A percentile compares a stretch with the other conserved stretches of the same genome.
Evolutionary conservation across 1,140 invertebrate genomes (phyloP).

Genomic region (Zeugodacus cucurbitae): DNA sequence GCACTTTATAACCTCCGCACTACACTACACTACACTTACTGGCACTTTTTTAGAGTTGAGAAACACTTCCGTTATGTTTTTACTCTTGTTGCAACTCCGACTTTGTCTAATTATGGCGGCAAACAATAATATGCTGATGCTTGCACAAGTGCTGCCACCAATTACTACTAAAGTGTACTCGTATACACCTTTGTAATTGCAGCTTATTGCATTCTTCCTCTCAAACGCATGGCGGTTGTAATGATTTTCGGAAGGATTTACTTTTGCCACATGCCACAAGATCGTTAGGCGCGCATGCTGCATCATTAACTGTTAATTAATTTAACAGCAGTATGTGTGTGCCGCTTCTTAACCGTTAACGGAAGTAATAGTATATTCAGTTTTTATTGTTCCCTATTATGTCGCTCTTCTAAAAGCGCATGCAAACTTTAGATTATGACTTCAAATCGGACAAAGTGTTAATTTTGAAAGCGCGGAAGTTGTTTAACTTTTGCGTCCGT

Average conservation of each 20-base stretch:
- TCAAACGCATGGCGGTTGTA: not conserved
- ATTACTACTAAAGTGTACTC: too few relatives aligned
- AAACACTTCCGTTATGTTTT: too few relatives aligned
- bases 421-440: not conserved
- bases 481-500: not conserved
- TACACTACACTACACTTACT: too few relatives aligned
- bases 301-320: not conserved
- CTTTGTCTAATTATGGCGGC: too few relatives aligned
- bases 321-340: not conserved
- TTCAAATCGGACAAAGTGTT: not conserved
- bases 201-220: not conserved
- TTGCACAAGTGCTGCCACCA: too few relatives aligned
- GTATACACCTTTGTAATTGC: not conserved
- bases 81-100: too few relatives aligned
- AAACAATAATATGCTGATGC: too few relatives aligned
- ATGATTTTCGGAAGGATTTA: constrained; percentile 20
- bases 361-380: not conserved
- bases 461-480: not conserved
- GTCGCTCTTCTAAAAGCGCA: not conserved
- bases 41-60: too few relatives aligned
- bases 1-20: too few relatives aligned
- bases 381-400: not conserved
- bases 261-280: not conserved
- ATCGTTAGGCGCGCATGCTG: not conserved
- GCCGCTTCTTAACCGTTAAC: not conserved